Percentiles rank a stretch among this genome's conserved stretches.
These are phyloP conservation scores for Seriola rivoliana DNA, from an alignment of 2,113 vertebrate genomes.

Conservation along the genomic window DNA sequence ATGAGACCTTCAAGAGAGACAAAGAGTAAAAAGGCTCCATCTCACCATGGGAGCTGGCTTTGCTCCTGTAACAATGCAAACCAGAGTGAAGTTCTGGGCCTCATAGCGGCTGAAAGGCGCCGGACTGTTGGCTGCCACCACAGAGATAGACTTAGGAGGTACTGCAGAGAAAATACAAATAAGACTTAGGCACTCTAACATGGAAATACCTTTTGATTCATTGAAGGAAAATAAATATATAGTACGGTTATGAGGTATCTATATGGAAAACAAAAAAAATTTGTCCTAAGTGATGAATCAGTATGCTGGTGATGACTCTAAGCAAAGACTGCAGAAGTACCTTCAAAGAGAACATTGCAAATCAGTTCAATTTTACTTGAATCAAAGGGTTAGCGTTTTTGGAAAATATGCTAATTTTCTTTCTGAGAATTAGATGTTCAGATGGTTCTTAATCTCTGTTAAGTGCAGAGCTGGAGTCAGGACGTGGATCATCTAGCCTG, in stretches of 20 bases:
- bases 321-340: neutral
- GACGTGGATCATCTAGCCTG: neutral
- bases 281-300: neutral
- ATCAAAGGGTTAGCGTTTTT: neutral
- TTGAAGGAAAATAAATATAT: neutral
- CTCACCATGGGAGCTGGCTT: conserved; percentile 92
- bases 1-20: neutral
- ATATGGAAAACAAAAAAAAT: neutral
- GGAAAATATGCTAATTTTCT: neutral
- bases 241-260: neutral
- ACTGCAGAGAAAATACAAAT: conserved; percentile 79
- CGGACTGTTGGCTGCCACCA: conserved; percentile 88
- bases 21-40: conserved; percentile 11
- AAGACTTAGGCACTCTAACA: neutral
- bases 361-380: neutral
- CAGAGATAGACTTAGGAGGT: conserved; percentile 92
- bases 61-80: conserved; percentile 93
- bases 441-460: neutral
- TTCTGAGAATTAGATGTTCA: neutral
- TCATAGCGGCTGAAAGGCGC: conserved; percentile 94
- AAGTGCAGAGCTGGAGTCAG: neutral
- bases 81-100: conserved; percentile 95
- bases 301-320: neutral
- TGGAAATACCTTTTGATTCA: neutral
- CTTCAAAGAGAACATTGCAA: neutral